Base-by-base conservation (phyloP, 2,113 vertebrate species). In the Cyphomyrus plagiostoma region DNA sequence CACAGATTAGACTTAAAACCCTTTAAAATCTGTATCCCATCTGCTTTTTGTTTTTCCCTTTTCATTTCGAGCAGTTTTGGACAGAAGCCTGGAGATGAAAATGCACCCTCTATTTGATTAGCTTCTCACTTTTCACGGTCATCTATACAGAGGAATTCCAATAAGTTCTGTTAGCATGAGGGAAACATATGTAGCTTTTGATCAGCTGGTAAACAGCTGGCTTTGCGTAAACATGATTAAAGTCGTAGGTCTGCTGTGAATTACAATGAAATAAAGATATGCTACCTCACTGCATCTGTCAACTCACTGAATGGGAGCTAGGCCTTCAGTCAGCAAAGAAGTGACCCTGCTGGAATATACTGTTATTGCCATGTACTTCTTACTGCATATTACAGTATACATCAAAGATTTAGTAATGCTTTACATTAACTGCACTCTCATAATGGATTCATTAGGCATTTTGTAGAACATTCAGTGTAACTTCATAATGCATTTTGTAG, bases 81-180 rank as follows among this genome's bases (percentile, higher is more conserved):
- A 87, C 66, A 42, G 49, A 80, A 48, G 58, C 85, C 46, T 4
- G 3, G n/a, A 49, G 89, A 86, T 77, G 74, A 87, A 90, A 77
- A 39, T 42, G 30, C 30, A 77, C 62, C 66, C 90, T 77, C 42
- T 89, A 87, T 89, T 87, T 82, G 19, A 45, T 88, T 56, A 87
- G 48, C 52, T 45, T 52, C 89, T 42, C 56, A 86, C 56, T 91
- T 91, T 86, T 86, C 90, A 91, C 26, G 45, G 50, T 88, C 46
- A 62, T 89, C 49, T 88, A 66, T 23, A 56, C 26, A 17, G 46
- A 82, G 70, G 42, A 90, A 83, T 90, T 88, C 53, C 82, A 52
- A 58, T 88, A 19, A 83, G 58, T 66, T 35, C 19, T 88, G 11
- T 30, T 35, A 86, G 46, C 80, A 84, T 7, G 19, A 88, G 19